A percentile compares a stretch with the other conserved stretches of the same genome.
Conservation (phyloP, 2,888 invertebrate species). For the Amiota mariae region DNA sequence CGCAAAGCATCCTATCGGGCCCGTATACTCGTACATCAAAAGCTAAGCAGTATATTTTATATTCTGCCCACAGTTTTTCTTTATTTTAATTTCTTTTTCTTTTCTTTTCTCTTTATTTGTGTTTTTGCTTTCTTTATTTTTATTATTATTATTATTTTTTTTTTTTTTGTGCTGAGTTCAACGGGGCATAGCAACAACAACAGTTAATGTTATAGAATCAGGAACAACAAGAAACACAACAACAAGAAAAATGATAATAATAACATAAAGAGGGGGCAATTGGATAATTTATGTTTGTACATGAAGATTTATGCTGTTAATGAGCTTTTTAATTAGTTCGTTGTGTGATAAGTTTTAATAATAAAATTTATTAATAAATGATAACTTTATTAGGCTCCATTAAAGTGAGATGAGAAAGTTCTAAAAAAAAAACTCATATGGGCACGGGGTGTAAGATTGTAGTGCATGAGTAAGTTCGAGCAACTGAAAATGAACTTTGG, state of each 20-base stretch:
- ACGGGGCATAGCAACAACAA: not conserved
- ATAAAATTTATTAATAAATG: conserved; percentile 24
- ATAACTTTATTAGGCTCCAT: conserved; percentile 23
- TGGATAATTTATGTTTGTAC: conserved; percentile 46
- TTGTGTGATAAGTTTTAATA: conserved; percentile 26
- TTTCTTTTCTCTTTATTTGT: too few species aligned
- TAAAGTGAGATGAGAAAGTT: not conserved
- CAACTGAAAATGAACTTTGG: too few species aligned
- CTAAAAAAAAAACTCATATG: not conserved
- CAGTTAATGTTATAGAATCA: too few species aligned
- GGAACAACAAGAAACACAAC: conserved; percentile 4
- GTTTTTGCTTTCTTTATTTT: too few species aligned
- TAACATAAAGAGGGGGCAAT: conserved; percentile 34
- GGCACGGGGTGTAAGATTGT: conserved; percentile 26
- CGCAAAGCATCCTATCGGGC: too few species aligned
- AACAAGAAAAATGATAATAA: not conserved
- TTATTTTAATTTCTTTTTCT: not conserved
- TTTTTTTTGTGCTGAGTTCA: too few species aligned
- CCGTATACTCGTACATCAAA: not conserved
- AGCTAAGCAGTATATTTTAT: not conserved
- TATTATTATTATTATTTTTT: too few species aligned
- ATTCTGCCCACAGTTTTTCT: not conserved
- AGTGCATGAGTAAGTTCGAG: not conserved
- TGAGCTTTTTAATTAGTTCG: conserved; percentile 47
- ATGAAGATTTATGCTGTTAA: conserved; percentile 48